A percentile compares a stretch with the other conserved stretches of the same genome.
phyloP scores from a whole-genome alignment of 2,113 vertebrate genomes.

The Aphyosemion australe region DNA sequence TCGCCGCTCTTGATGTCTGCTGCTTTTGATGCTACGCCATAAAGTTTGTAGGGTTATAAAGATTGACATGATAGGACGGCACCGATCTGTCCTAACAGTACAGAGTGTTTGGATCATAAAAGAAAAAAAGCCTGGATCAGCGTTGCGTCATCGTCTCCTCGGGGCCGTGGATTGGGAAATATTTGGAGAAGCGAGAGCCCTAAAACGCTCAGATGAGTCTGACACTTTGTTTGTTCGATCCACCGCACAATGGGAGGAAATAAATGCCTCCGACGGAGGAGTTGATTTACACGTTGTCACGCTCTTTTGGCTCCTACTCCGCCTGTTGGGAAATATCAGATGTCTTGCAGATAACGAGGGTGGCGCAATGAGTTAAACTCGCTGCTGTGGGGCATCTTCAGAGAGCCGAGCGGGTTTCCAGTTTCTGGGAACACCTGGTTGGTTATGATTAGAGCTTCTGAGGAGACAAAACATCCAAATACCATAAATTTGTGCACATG shows the following conservation, averaged over 20 bases:
- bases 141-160: constrained; percentile 18
- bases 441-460: background rate
- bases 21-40: background rate
- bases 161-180: constrained; percentile 25
- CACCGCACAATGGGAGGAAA: constrained; percentile 14
- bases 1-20: background rate
- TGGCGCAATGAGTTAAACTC: constrained; percentile 15
- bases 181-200: constrained; percentile 13
- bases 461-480: constrained; percentile 1
- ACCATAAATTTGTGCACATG: background rate
- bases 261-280: constrained; percentile 19
- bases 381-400: background rate
- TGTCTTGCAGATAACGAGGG: constrained; percentile 23
- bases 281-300: constrained; percentile 44
- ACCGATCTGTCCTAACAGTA: constrained; percentile 13
- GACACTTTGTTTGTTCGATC: constrained; percentile 32
- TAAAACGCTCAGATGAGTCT: constrained; percentile 11
- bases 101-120: constrained; percentile 13
- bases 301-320: constrained; percentile 21
- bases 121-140: background rate
- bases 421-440: constrained; percentile 1
- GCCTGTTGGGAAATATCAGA: constrained; percentile 43
- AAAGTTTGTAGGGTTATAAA: background rate
- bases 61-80: background rate
- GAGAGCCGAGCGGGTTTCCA: constrained; percentile 6